Evolutionary conservation across 92 coral and sea anemone species (phyloP).

Genomic region (Umimayanthus chanpuru): DNA sequence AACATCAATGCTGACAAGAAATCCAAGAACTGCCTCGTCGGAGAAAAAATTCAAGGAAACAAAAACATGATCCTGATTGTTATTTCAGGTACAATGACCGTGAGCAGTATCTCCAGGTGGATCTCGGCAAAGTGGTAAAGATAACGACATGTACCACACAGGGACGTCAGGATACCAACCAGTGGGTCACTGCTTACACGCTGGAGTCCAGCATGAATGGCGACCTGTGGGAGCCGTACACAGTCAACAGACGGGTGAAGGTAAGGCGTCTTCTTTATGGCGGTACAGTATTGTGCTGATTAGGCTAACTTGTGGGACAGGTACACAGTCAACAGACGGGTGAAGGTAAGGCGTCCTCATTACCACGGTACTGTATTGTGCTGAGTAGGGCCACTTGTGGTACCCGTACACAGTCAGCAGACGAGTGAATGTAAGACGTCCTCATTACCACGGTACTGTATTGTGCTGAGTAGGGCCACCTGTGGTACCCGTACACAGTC

Average conservation of each 20-base stretch:
- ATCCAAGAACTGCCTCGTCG: too few relatives aligned
- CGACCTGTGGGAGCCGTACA: conserved; percentile 44
- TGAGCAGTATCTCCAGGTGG: conserved; percentile 79
- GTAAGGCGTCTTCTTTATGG: conserved; percentile 5
- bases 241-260: conserved; percentile 28
- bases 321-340: conserved; percentile 38
- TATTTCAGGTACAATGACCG: conserved; percentile 55
- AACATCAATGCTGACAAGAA: too few relatives aligned
- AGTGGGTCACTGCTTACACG: conserved; percentile 50
- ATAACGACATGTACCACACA: conserved; percentile 26
- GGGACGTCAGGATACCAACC: conserved; percentile 33
- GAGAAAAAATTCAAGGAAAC: too few relatives aligned
- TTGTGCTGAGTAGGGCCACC: conserved; percentile 2
- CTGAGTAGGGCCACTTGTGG: conserved; percentile 11
- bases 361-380: background rate
- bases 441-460: too few relatives aligned
- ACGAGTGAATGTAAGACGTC: too few relatives aligned
- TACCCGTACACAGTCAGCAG: background rate
- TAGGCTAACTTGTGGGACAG: conserved; percentile 21
- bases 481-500: conserved; percentile 37
- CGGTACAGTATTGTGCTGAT: background rate
- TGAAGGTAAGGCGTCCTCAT: conserved; percentile 29
- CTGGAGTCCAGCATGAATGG: conserved; percentile 57
- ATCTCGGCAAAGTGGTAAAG: conserved; percentile 53
- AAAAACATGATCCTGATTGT: background rate